Base-by-base conservation (phyloP, 92 coral and sea anemone species). In the Micromussa lordhowensis region DNA sequence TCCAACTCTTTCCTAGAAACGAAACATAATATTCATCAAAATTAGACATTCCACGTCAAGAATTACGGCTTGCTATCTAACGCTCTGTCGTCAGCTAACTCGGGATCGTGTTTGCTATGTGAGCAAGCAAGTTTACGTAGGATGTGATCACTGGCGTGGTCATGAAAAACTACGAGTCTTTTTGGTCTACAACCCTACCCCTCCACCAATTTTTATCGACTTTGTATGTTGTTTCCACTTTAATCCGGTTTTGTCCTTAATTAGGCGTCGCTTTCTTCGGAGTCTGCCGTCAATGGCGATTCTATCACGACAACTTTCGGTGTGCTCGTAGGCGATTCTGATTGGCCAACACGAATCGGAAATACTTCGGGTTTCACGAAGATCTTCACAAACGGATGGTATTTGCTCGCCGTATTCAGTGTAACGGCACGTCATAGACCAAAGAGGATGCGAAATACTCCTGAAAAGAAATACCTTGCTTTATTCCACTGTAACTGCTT, bases 401-500 rank as follows among this genome's bases (percentile, higher is more conserved):
- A 40, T 44, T 44, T 44, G 51, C 1, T 44, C 51, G 51, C 51
- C 51, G 0, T 44, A 44, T 44, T 36, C 51, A 44, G 13, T 44
- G 51, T 44, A 44, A 40, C 8, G 8, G 51, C 51, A 44, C 13
- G 13, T 8, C 51, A 44, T 44, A 44, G 7, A 40, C 48, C 7
- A 4, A 40, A 40, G 51, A 44, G 51, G 10, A 8, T 0, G 15
- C 30, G 63, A 21, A 53, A 1, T 14, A 2, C 36, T 4, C 18
- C 70, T 40, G 13, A 34, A 44, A 0, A 28, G 14, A 66, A 32
- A 48, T 91, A 98, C 99, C 98, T 98, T 44, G 93, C 88, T 31
- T 81, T 54, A n/a, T 94, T 96, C 90, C 90, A 93, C 75, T 94
- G 93, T 22, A 88, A 49, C 74, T 90, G 93, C 82, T 92, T 98